Base-by-base conservation (phyloP, 2,888 invertebrate genomes). In the Scrobipalpa atriplicella region DNA sequence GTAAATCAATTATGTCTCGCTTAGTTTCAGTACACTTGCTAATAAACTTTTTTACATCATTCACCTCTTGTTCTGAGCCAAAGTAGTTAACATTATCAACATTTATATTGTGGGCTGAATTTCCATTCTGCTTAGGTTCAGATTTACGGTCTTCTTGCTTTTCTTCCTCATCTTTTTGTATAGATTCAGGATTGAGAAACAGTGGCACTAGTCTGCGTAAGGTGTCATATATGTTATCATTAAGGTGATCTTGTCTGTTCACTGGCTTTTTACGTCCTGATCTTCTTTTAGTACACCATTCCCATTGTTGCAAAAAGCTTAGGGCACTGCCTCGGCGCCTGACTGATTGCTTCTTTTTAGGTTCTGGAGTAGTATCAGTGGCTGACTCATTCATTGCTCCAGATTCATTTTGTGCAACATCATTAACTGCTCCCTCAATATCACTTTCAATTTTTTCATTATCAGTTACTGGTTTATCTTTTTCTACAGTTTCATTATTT, bases 251-350 rank as follows among this genome's bases (percentile, higher is more conserved):
- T 78, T 94, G 94, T 67, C 93, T 92, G 72, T 93, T 94, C 64
- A 89, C 90, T 6, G 93, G 81, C 80, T 91, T 92, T 67, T 92
- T 93, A n/a, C 91, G 79, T 0, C 87, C 86, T 11, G 94, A 93
- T 69, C 93, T 92, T 19, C 94, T 80, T 73, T 94, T 95, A 65
- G 93, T 87, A 74, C 96, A 96, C 96, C 96, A 96, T 64, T 96
- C 95, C 96, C 96, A 96, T 73, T 95, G 95, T 75, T 96, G 95
- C 21, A 97, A 84, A 73, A 95, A 95, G 62, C 95, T 95, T 13
- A 96, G 86, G 39, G 95, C 95, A 84, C 96, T 96, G 51, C 96
- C 94, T 69, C 96, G 91, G n/a, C 96, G 89, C 73, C 96, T 94
- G 1, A 92, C 93, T 10, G 93, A 85, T 56, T 87, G 84, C 74